A percentile compares a stretch with the other conserved stretches of the same genome.
These are phyloP conservation scores for Xanthia togata DNA, from an alignment of 2,888 invertebrate species.

Conservation along the genomic window DNA sequence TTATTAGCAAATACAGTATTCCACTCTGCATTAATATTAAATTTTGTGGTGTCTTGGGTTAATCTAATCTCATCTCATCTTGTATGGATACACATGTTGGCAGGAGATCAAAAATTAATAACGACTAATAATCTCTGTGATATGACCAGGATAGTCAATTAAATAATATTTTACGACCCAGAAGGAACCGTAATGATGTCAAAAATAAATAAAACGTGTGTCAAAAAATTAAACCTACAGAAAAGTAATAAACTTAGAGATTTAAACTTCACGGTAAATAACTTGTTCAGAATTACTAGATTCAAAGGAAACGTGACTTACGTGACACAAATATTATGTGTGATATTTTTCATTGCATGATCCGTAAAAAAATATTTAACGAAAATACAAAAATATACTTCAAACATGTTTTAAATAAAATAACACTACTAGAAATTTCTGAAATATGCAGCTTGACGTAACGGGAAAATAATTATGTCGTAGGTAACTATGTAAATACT, in stretches of 20 bases:
- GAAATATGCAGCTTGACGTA: neutral
- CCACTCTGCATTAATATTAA: constrained; percentile 55
- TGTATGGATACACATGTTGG: constrained; percentile 60
- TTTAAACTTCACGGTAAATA: constrained; percentile 50
- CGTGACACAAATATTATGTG: constrained; percentile 11
- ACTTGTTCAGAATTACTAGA: constrained; percentile 26
- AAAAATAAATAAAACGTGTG: constrained; percentile 61
- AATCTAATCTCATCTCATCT: constrained; percentile 65
- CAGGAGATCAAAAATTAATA: constrained; percentile 65
- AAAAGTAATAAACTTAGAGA: constrained; percentile 44
- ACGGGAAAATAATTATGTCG: neutral
- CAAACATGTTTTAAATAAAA: neutral
- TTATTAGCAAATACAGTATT: constrained; percentile 33
- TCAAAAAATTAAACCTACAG: constrained; percentile 34
- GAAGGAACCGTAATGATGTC: constrained; percentile 56
- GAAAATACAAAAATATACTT: constrained; percentile 4
- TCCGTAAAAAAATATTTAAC: constrained; percentile 2
- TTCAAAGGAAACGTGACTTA: constrained; percentile 21
- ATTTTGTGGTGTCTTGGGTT: constrained; percentile 45
- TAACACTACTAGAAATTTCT: neutral
- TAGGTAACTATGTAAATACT: neutral
- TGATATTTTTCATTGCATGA: constrained; percentile 13
- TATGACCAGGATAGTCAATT: constrained; percentile 65
- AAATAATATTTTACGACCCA: constrained; percentile 59
- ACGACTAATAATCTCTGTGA: constrained; percentile 62